These are phyloP conservation scores for Ochotona princeps DNA, from an alignment of 2,113 vertebrate species.

Conservation along the genomic window DNA sequence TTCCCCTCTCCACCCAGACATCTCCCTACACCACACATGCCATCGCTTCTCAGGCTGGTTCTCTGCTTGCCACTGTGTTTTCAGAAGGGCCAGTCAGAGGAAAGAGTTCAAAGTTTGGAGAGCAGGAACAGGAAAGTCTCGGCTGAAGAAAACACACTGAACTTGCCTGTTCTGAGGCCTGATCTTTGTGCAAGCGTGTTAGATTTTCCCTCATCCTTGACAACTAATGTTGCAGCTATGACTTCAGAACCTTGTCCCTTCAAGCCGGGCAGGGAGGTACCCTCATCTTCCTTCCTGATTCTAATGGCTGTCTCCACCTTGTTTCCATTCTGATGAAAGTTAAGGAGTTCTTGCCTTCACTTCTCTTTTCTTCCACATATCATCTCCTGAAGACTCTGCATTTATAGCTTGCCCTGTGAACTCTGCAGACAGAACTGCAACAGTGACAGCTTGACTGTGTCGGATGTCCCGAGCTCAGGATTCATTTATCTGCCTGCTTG, in stretches of 20 bases:
- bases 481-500: neutral
- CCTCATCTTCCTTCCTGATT: neutral
- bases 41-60: neutral
- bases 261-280: neutral
- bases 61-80: neutral
- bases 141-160: neutral
- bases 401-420: neutral
- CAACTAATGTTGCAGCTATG: neutral
- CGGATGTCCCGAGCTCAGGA: neutral
- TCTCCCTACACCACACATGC: neutral
- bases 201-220: neutral
- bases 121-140: neutral
- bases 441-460: neutral
- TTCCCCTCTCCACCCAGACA: too few relatives aligned
- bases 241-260: neutral
- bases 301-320: neutral
- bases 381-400: neutral
- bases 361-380: neutral
- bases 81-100: neutral
- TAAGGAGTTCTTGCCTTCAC: neutral
- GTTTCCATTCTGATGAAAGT: neutral
- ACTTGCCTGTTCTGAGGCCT: neutral
- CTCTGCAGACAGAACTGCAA: neutral
- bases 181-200: neutral
- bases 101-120: too few relatives aligned